These are phyloP conservation scores for Taphrorychus bicolor DNA, from an alignment of 2,888 invertebrate species.

Conservation along the genomic window DNA sequence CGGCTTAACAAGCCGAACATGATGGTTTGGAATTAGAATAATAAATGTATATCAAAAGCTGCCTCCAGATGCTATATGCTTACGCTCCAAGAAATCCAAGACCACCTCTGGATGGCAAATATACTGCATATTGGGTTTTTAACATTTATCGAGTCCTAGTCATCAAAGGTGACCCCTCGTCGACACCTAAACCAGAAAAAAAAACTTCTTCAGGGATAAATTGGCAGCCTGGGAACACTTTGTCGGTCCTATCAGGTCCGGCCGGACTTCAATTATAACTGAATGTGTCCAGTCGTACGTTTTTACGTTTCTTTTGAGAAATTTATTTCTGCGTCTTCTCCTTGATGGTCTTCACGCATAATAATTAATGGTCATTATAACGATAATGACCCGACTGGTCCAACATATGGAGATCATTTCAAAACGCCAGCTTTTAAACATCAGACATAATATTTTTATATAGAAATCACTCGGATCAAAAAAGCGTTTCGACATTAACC, in stretches of 20 bases:
- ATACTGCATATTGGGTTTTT: background rate
- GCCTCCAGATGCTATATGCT: too few species aligned
- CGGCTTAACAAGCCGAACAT: too few species aligned
- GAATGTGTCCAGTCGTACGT: background rate
- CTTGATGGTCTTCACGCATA: background rate
- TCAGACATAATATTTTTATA: background rate
- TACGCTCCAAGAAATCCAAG: background rate
- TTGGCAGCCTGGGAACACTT: background rate
- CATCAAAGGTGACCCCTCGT: background rate
- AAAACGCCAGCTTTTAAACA: background rate
- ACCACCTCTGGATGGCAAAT: background rate
- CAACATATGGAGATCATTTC: background rate
- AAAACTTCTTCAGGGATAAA: background rate
- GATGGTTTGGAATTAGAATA: too few species aligned
- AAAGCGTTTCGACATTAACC: conserved; percentile 24
- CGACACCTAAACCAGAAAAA: background rate
- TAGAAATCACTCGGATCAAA: conserved; percentile 22
- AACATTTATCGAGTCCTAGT: background rate
- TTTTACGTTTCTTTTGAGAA: background rate
- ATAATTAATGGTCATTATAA: background rate
- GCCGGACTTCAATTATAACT: background rate
- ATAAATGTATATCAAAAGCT: too few species aligned
- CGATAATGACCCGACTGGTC: background rate
- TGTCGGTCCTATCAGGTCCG: background rate
- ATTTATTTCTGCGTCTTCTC: background rate